phyloP scores from a whole-genome alignment of 2,113 vertebrate species.

The Sarotherodon lohbergeri region DNA sequence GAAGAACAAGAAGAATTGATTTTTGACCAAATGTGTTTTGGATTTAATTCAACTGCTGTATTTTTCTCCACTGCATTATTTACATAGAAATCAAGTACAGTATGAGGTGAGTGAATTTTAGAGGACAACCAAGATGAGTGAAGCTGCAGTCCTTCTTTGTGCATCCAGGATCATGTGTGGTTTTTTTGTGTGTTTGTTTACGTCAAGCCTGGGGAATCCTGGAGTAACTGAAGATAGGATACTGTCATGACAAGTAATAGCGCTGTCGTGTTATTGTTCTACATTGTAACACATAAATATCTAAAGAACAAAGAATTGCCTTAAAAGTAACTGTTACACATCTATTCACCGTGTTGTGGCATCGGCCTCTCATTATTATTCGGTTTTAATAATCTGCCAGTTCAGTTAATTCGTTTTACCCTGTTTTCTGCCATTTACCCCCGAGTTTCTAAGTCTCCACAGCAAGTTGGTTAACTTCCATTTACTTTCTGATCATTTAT shows the following conservation, averaged over 20 bases:
- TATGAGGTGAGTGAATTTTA: constrained; percentile 76
- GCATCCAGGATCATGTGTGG: background rate
- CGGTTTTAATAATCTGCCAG: background rate
- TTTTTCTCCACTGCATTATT: constrained; percentile 67
- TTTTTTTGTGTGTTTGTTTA: background rate
- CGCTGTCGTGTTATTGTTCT: background rate
- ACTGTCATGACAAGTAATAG: background rate
- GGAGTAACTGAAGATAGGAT: background rate
- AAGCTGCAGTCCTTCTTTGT: background rate
- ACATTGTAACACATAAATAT: background rate
- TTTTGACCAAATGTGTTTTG: constrained; percentile 83
- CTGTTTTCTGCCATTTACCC: background rate
- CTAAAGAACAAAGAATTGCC: background rate
- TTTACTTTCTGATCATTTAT: background rate
- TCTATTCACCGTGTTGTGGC: accelerated
- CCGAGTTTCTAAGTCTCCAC: background rate
- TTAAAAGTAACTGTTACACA: background rate
- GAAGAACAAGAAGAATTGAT: constrained; percentile 74
- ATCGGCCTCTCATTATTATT: accelerated
- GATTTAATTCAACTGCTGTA: constrained; percentile 69
- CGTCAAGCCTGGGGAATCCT: background rate
- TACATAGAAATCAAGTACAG: constrained; percentile 82
- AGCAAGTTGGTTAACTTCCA: background rate
- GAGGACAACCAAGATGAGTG: constrained; percentile 53
- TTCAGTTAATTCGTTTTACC: background rate